Evolutionary conservation across 2,888 invertebrate species (phyloP), one percentile per base, ranked within the genome.

Genomic region (Subacronicta megacephala): DNA sequence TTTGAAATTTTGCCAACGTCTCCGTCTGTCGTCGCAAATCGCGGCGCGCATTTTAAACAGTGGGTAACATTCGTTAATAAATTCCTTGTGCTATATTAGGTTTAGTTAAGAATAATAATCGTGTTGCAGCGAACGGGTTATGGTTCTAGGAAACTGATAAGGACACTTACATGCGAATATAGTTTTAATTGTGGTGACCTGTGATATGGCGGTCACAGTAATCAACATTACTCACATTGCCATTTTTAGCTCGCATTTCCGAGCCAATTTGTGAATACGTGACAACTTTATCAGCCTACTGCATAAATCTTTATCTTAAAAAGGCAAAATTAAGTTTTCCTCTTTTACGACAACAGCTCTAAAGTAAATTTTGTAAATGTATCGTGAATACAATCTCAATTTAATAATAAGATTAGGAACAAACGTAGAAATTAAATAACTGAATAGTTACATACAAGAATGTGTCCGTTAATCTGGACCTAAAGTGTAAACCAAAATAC

Each of bases 1-100:
- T 77, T 83, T 82, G 71, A 80, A 75, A 81, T 78, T 76, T 81
- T 78, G 76, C 76, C 75, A 74, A 60, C 75, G 72, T 73, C 47
- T 60, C 59, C 50, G 73, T 63, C 73, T 54, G 68, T 42, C 66
- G 61, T 53, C 47, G 59, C 49, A 55, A 50, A 61, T 54, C 68
- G 66, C 62, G 78, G 37, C 54, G 44, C 62, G 79, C 75, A 80
- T 80, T 69, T 65, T 78, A 79, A 79, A 49, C 58, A 75, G 56
- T 6, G 12, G 13, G 26, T 49, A 55, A 69, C 59, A 63, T 72
- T 72, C 67, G 70, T 75, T 76, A 74, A 73, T 64, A 56, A 78
- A 83, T 81, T 79, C 83, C 77, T 62, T 60, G 51, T 43, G 20
- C 79, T 72, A 57, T 76, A 77, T 70, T 66, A 54, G 63, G 66